Evolutionary conservation across 2,888 invertebrate species (phyloP).

Genomic region (Phalera bucephala): DNA sequence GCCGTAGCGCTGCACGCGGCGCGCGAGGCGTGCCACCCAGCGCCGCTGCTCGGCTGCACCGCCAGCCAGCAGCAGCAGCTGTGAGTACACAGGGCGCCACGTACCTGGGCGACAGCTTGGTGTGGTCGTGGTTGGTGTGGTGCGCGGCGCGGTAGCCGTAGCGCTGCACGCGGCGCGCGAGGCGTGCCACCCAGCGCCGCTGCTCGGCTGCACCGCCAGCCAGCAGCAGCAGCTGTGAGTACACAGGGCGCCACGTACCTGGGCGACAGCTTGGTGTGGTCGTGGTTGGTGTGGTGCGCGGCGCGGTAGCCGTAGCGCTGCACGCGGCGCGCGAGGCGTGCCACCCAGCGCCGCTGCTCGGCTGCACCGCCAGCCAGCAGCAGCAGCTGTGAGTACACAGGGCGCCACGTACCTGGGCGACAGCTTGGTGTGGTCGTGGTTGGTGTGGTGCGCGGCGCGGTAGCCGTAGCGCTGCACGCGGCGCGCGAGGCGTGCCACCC

Average conservation of each 20-base stretch:
- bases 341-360: constrained; percentile 97
- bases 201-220: constrained; percentile 92
- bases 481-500: constrained; percentile 95
- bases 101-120: constrained; percentile 72
- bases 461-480: constrained; percentile 97
- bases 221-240: no score
- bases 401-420: constrained; percentile 59
- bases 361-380: constrained; percentile 92
- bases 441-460: constrained; percentile 91
- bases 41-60: constrained; percentile 92
- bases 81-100: no score
- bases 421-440: constrained; percentile 66
- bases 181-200: constrained; percentile 95
- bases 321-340: constrained; percentile 93
- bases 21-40: constrained; percentile 95
- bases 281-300: constrained; percentile 85
- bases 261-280: constrained; percentile 84
- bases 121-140: constrained; percentile 88
- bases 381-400: constrained; percentile 94
- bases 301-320: constrained; percentile 96
- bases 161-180: constrained; percentile 94
- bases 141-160: constrained; percentile 92
- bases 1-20: constrained; percentile 96
- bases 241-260: background rate
- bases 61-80: no score